phyloP scores from a whole-genome alignment of 2,797 vertebrate species.

The Calcarius lapponicus region DNA sequence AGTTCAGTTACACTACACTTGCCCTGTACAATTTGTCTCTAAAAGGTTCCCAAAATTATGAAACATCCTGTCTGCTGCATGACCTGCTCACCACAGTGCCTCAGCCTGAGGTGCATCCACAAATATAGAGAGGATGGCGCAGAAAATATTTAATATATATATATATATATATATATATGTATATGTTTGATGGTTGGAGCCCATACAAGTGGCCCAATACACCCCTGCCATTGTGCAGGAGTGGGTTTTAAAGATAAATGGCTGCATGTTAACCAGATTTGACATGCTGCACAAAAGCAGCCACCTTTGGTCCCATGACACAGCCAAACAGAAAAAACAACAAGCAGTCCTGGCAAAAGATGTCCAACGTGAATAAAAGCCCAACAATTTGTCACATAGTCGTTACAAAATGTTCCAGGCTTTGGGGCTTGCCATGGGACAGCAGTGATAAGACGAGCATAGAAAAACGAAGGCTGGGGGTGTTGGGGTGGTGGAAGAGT shows the following conservation, averaged over 20 bases:
- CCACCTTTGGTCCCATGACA: slow-evolving; percentile 92
- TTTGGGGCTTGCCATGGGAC: slow-evolving; percentile 79
- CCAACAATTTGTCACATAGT: slow-evolving; percentile 84
- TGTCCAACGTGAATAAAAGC: slow-evolving; percentile 80
- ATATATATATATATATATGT: background rate
- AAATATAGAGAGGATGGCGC: slow-evolving; percentile 56
- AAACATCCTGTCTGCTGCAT: slow-evolving; percentile 87
- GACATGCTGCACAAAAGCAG: slow-evolving; percentile 92
- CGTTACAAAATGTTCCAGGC: slow-evolving; percentile 82
- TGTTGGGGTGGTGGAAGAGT: slow-evolving; percentile 37
- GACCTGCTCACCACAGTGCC: slow-evolving; percentile 76
- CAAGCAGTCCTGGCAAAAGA: slow-evolving; percentile 82
- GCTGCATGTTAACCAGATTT: slow-evolving; percentile 93
- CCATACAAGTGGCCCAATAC: slow-evolving; percentile 69
- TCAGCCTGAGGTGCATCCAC: slow-evolving; percentile 48
- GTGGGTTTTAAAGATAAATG: slow-evolving; percentile 89
- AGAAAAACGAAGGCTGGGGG: background rate
- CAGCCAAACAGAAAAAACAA: slow-evolving; percentile 85
- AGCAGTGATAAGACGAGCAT: slow-evolving; percentile 65
- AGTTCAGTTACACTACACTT: slow-evolving; percentile 88
- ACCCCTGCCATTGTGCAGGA: slow-evolving; percentile 80
- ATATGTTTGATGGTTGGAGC: slow-evolving; percentile 56
- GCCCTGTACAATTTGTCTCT: slow-evolving; percentile 87
- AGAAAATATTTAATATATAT: background rate
- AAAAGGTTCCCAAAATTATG: slow-evolving; percentile 87